These are phyloP conservation scores for Pogonus chalceus DNA, from an alignment of 1,140 invertebrate genomes.

Conservation along the genomic window DNA sequence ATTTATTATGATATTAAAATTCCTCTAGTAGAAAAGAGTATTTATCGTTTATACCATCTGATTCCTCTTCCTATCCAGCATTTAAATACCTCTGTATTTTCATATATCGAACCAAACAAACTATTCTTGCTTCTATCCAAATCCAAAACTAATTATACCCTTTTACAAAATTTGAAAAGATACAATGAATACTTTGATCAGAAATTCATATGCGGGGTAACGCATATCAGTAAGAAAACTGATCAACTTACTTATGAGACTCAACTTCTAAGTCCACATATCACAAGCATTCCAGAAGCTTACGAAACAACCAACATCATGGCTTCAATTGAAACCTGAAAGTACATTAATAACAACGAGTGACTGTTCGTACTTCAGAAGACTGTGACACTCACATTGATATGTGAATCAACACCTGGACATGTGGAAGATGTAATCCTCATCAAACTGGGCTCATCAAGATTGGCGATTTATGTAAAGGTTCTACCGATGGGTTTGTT, in stretches of 20 bases:
- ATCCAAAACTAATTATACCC: constrained; percentile 12
- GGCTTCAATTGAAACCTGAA: constrained; percentile 14
- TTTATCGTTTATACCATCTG: too few relatives aligned
- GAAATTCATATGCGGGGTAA: not conserved
- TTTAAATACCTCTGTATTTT: too few relatives aligned
- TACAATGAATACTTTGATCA: constrained; percentile 6
- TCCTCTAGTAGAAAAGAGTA: too few relatives aligned
- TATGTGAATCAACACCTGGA: not conserved
- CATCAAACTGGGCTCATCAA: not conserved
- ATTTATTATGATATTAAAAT: too few relatives aligned
- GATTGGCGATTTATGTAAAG: not conserved
- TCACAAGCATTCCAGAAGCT: not conserved
- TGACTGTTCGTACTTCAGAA: constrained; percentile 14
- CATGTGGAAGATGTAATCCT: not conserved
- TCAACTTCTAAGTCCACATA: not conserved
- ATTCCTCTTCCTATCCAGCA: too few relatives aligned
- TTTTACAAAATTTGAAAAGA: constrained; percentile 10
- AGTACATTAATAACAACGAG: constrained; percentile 9
- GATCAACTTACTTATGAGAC: not conserved
- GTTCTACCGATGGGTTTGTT: not conserved
- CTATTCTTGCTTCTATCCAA: too few relatives aligned
- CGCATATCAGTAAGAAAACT: constrained; percentile 1
- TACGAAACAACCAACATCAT: constrained; percentile 10
- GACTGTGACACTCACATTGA: constrained; percentile 9
- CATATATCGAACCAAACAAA: too few relatives aligned